Evolutionary conservation across 2,797 vertebrate species (phyloP).

Genomic region (Tragopan temminckii): DNA sequence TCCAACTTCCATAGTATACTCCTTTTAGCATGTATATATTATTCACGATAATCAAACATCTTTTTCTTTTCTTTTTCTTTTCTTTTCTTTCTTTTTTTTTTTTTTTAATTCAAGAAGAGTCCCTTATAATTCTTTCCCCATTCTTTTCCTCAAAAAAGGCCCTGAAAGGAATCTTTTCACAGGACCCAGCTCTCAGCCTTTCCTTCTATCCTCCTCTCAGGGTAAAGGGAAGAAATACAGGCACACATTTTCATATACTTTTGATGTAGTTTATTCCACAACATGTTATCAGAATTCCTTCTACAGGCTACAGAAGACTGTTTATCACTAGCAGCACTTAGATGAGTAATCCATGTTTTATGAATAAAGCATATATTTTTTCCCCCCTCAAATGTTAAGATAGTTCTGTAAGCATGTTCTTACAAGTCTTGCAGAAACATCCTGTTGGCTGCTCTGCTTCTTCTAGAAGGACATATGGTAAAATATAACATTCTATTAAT

Average conservation of each 20-base stretch:
- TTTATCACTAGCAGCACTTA: not conserved
- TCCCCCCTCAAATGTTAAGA: not conserved
- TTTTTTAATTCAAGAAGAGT: not conserved
- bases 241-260: not conserved
- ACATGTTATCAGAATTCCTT: not conserved
- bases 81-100: no score
- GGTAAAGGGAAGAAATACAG: accelerated
- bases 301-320: not conserved
- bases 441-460: not conserved
- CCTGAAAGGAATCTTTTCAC: not conserved
- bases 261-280: not conserved
- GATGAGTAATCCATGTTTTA: not conserved
- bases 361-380: not conserved
- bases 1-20: not conserved
- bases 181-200: not conserved
- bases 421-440: not conserved
- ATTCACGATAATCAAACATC: not conserved
- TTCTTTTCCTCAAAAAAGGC: accelerated
- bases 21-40: not conserved
- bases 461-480: not conserved
- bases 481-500: not conserved
- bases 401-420: not conserved
- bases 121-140: not conserved
- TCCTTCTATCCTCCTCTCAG: not conserved
- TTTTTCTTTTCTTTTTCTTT: no score